These are phyloP conservation scores for Oasisia sp. DNA, from an alignment of 2,888 invertebrate genomes.

Conservation along the genomic window DNA sequence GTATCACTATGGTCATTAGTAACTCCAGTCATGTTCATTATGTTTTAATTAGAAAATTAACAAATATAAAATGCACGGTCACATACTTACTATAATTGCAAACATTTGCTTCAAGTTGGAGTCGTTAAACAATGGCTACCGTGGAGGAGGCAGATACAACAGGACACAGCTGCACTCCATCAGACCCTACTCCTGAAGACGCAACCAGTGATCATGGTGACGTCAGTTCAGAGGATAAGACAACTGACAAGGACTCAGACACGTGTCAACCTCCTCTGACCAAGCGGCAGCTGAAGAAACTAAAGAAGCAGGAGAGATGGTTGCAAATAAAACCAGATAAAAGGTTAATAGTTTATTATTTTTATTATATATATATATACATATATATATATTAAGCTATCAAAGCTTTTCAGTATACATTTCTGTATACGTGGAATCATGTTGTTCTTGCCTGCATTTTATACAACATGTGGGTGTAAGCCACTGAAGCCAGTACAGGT, in stretches of 20 bases:
- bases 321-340: constrained; percentile 32
- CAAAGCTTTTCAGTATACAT: background rate
- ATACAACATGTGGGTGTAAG: background rate
- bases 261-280: constrained; percentile 28
- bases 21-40: too few species aligned
- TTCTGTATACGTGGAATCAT: background rate
- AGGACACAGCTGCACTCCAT: background rate
- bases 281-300: constrained; percentile 37
- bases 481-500: background rate
- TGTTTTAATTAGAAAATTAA: too few species aligned
- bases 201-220: background rate
- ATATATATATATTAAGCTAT: background rate
- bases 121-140: background rate
- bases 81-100: background rate
- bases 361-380: background rate
- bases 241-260: background rate
- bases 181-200: background rate
- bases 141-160: background rate
- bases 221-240: background rate
- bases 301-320: constrained; percentile 35
- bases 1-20: too few species aligned
- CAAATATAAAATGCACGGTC: background rate
- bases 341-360: constrained; percentile 33
- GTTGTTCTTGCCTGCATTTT: background rate
- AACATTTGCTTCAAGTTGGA: background rate